Base-by-base conservation (phyloP, 1,140 invertebrate species). In the Drosophila sulfurigaster region DNA sequence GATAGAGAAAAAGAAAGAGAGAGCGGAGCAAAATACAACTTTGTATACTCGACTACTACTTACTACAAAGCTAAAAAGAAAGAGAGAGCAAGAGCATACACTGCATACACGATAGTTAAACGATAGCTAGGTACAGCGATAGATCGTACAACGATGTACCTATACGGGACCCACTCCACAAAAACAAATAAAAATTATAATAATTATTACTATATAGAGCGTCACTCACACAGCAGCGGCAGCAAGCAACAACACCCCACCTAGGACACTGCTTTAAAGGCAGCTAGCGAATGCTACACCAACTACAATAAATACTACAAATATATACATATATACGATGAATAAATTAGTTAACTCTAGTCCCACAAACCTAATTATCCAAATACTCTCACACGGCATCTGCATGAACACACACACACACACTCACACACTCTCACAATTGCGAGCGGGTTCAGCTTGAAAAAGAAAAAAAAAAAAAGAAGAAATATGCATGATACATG, bases 201-300 rank as follows among this genome's bases (percentile, higher is more conserved):
- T 25, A 25, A 25, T 25, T 25, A 25, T 25, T 25, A n/a, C n/a
- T n/a, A 25, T 25, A 56, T 74, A 68, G 60, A 74, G 74, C 74
- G 66, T 78, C 72, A 74, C 81, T 80, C 85, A 78, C 83, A 78
- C 75, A 49, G 78, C 78, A 71, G 83, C 75, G 45, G 78, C 78
- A 71, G 83, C 83, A 88, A 79, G 83, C 83, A 79, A 87, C 86
- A 74, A 89, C 82, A 86, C 82, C 83, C 83, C 83, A 88, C 83
- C 83, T 86, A 88, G 83, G 67, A 88, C 83, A 87, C 83, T 88
- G 83, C 83, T 87, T 87, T 72, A 82, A 25, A 80, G 77, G 83
- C 81, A 86, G 81, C 81, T 83, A 83, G 81, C 81, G 68, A 83
- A 83, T 68, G 81, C 81, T 77, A 83, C 67, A 78, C 68, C 75